phyloP scores from a whole-genome alignment of 2,888 invertebrate species.

The Nomada flava region DNA sequence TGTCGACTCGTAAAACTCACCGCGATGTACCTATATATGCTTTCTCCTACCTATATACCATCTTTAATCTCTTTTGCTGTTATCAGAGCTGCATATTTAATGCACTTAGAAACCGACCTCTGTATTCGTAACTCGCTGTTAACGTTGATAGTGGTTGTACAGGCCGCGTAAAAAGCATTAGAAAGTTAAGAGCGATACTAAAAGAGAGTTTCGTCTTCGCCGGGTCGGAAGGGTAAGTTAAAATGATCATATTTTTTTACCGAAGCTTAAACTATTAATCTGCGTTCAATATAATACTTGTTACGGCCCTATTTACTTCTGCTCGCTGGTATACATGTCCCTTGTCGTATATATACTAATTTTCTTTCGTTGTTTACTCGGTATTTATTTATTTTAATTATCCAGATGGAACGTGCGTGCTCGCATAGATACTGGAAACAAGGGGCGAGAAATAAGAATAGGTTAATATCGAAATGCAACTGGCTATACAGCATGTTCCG shows the following conservation, averaged over 20 bases:
- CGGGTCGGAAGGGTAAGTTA: conserved; percentile 9
- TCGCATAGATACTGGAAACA: background rate
- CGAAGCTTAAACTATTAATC: conserved; percentile 22
- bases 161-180: conserved; percentile 62
- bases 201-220: conserved; percentile 54
- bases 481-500: background rate
- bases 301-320: background rate
- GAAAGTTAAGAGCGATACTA: conserved; percentile 54
- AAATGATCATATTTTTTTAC: conserved; percentile 43
- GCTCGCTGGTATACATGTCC: too few relatives aligned
- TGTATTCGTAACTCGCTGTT: conserved; percentile 73
- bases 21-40: conserved; percentile 34
- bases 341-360: too few relatives aligned
- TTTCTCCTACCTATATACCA: conserved; percentile 1
- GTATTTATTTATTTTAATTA: background rate
- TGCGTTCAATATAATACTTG: conserved; percentile 24
- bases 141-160: conserved; percentile 66
- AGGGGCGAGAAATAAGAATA: too few relatives aligned
- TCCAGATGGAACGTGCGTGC: background rate
- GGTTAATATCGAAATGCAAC: background rate
- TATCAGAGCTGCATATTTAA: conserved; percentile 72
- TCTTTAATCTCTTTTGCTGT: conserved; percentile 70
- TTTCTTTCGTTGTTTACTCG: too few relatives aligned
- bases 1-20: conserved; percentile 64
- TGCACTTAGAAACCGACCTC: conserved; percentile 73